These are phyloP conservation scores for Ctenomys sociabilis DNA, from an alignment of 2,113 vertebrate genomes.

Conservation along the genomic window DNA sequence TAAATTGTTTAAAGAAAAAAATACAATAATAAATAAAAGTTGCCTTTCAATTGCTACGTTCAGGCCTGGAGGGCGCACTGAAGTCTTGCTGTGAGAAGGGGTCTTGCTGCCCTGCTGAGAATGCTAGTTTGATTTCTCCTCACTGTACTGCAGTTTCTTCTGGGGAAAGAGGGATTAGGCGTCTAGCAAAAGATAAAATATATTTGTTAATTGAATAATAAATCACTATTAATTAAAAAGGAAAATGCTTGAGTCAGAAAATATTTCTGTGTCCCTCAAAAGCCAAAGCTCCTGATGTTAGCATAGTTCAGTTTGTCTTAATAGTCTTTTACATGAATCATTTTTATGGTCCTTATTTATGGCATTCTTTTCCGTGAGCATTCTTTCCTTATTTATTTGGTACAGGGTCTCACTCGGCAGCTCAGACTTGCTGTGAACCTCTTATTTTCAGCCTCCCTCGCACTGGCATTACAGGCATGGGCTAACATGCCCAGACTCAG, in stretches of 20 bases:
- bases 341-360: neutral
- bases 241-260: neutral
- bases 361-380: neutral
- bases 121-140: rapidly evolving
- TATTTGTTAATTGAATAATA: neutral
- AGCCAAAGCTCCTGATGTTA: neutral
- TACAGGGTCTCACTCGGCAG: no score
- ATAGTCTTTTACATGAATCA: neutral
- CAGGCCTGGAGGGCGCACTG: rapidly evolving
- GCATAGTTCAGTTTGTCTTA: neutral
- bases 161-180: neutral
- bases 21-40: neutral
- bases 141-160: no score
- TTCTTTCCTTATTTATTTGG: no score
- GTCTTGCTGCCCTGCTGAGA: rapidly evolving
- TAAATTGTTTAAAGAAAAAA: no score
- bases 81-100: neutral
- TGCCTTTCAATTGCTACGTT: no score
- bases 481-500: no score
- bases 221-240: neutral
- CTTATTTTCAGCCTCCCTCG: no score
- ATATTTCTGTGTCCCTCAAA: neutral
- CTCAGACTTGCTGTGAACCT: no score
- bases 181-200: neutral
- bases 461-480: no score